Percentiles rank a stretch among this genome's conserved stretches.
These are phyloP conservation scores for cattle (Bos taurus) DNA, from an alignment of 2,113 vertebrate genomes.

Conservation along the genomic window DNA sequence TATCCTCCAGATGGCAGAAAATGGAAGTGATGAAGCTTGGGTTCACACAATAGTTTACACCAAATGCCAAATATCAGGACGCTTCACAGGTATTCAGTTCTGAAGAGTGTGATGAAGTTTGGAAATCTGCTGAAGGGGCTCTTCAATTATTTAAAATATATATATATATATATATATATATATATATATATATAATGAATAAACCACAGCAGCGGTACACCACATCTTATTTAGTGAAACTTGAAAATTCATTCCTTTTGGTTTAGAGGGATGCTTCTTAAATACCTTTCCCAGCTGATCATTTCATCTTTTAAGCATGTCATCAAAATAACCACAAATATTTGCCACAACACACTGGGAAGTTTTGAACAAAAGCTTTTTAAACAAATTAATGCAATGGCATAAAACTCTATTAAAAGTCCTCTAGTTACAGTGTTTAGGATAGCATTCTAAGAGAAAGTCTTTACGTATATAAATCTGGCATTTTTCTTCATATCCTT, in stretches of 20 bases:
- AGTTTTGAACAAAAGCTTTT: constrained; percentile 5
- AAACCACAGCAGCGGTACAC: not conserved
- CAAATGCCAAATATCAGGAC: constrained; percentile 71
- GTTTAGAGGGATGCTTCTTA: constrained; percentile 47
- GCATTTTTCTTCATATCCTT: constrained; percentile 36
- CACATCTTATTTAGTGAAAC: not conserved
- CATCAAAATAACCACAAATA: not conserved
- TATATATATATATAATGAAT: not conserved
- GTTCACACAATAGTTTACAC: constrained; percentile 69
- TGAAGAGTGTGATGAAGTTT: constrained; percentile 52
- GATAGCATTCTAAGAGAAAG: constrained; percentile 3
- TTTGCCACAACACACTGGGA: not conserved
- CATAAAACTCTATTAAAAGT: constrained; percentile 7
- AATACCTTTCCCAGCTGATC: constrained; percentile 30
- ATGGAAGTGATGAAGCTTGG: constrained; percentile 79
- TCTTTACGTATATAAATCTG: constrained; percentile 28
- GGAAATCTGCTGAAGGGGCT: constrained; percentile 35
- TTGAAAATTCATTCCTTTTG: constrained; percentile 41
- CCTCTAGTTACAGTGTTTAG: constrained; percentile 27
- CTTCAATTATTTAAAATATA: not conserved
- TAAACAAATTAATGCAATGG: constrained; percentile 3
- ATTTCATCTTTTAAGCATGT: constrained; percentile 49
- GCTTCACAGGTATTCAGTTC: constrained; percentile 65
- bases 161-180: not conserved
- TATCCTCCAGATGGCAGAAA: constrained; percentile 82